These are phyloP conservation scores for Amyelois transitella DNA, from an alignment of 1,140 invertebrate species.

Conservation along the genomic window DNA sequence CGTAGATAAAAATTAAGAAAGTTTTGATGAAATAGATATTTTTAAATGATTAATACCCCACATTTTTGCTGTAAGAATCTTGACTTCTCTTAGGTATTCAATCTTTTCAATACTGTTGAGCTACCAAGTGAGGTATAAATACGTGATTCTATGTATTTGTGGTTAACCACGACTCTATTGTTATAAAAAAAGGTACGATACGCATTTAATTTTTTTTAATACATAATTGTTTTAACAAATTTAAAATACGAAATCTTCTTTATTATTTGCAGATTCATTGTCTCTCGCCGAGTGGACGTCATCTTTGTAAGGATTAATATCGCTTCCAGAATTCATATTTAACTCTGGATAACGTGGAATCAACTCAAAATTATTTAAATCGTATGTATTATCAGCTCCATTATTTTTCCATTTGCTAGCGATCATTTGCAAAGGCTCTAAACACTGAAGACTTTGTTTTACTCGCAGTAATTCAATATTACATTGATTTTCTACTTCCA, in stretches of 20 bases:
- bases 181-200: no score
- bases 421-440: constrained; percentile 69
- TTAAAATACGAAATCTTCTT: neutral
- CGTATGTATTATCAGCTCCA: constrained; percentile 29
- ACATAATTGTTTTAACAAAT: neutral
- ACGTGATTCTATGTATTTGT: no score
- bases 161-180: no score
- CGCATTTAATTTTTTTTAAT: no score
- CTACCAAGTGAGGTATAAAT: no score
- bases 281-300: constrained; percentile 11
- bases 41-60: no score
- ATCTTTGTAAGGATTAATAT: constrained; percentile 20
- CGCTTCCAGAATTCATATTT: constrained; percentile 27
- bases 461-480: constrained; percentile 73
- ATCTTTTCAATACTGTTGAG: constrained; percentile 8
- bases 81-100: no score
- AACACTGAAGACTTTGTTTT: constrained; percentile 71
- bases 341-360: constrained; percentile 56
- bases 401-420: constrained; percentile 51
- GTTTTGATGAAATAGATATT: no score
- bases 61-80: no score
- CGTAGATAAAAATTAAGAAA: no score
- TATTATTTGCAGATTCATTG: neutral
- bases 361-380: constrained; percentile 48
- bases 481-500: constrained; percentile 76